A percentile compares a stretch with the other conserved stretches of the same genome.
Conservation (phyloP, 1,140 invertebrate species). For the Pomacea maculata region DNA sequence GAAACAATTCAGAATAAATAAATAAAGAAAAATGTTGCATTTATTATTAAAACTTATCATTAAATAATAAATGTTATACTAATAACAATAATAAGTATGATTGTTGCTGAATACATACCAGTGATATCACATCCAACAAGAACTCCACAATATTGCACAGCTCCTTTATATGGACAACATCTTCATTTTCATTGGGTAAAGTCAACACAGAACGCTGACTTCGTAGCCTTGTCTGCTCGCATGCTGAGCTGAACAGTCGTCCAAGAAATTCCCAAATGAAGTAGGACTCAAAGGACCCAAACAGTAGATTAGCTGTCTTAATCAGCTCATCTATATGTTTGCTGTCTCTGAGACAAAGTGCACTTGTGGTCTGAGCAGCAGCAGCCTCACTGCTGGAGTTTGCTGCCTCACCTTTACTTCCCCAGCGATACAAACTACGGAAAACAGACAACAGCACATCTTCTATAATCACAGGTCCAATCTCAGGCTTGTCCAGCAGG, state of each 20-base stretch:
- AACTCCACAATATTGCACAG: constrained; percentile 80
- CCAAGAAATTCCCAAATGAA: constrained; percentile 89
- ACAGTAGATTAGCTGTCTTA: constrained; percentile 87
- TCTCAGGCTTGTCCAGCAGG: constrained; percentile 88
- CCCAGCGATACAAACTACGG: constrained; percentile 69
- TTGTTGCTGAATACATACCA: constrained; percentile 62
- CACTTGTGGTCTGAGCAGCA: background rate
- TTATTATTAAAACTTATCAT: background rate
- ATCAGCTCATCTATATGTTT: constrained; percentile 69
- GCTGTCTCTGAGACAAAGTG: constrained; percentile 17
- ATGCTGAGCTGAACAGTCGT: constrained; percentile 75
- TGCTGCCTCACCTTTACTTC: constrained; percentile 27
- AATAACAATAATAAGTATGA: background rate
- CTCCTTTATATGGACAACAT: constrained; percentile 62
- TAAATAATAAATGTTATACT: background rate
- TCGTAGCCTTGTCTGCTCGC: constrained; percentile 51
- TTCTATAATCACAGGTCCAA: constrained; percentile 85
- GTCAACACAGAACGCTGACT: constrained; percentile 18
- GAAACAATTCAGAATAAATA: too few relatives aligned
- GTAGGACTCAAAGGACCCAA: constrained; percentile 83
- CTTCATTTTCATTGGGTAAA: constrained; percentile 20
- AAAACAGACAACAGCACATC: constrained; percentile 88
- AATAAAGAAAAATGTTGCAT: too few relatives aligned
- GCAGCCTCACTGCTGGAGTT: constrained; percentile 22
- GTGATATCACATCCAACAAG: constrained; percentile 80